Evolutionary conservation across 2,797 vertebrate species (phyloP), one percentile per base, ranked within the genome.

Genomic region (Etheostoma perlongum): DNA sequence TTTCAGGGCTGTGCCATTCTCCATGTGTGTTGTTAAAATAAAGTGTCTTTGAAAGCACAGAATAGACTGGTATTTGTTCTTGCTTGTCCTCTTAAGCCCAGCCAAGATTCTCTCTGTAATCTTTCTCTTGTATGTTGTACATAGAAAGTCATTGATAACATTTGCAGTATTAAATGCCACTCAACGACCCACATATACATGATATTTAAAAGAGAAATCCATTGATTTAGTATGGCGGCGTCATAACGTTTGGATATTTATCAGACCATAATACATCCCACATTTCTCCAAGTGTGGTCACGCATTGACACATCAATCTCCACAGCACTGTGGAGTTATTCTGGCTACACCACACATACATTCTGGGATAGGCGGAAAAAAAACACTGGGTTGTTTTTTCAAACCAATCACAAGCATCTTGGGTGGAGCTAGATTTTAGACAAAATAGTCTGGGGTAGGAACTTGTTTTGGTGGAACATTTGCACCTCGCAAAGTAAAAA

Each of bases 51-150:
- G 67, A 82, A 83, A 76, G 59, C 23, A 48, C 49, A 61, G 58
- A 65, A 88, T 36, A 92, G 68, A 79, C 60, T 52, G 62, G n/a
- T 65, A 55, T 80, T 90, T 92, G 88, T 90, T 91, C 75, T 66
- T 58, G 21, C 21, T 52, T 46, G 21, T 58, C 57, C 76, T 87
- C 69, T 84, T 51, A 84, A 83, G 74, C 62, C 52, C 52, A 69
- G 85, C 81, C 85, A 90, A 74, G 69, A 69, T 27, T 51, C 49
- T 63, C 9, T 27, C 27, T 44, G 14, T 54, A 47, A 74, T 71
- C 23, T 64, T 13, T 46, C 25, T 60, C 23, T 40, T 8, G 10
- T 40, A 40, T 3, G 36, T 40, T 40, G 36, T 3, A 12, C 47
- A 46, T 23, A 14, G 16, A 74, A 48, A 33, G 52, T 12, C 11